Percentiles rank a stretch among this genome's conserved stretches.
Evolutionary conservation across 2,797 vertebrate genomes (phyloP).

Genomic region (Parauchenoglanis ngamensis): DNA sequence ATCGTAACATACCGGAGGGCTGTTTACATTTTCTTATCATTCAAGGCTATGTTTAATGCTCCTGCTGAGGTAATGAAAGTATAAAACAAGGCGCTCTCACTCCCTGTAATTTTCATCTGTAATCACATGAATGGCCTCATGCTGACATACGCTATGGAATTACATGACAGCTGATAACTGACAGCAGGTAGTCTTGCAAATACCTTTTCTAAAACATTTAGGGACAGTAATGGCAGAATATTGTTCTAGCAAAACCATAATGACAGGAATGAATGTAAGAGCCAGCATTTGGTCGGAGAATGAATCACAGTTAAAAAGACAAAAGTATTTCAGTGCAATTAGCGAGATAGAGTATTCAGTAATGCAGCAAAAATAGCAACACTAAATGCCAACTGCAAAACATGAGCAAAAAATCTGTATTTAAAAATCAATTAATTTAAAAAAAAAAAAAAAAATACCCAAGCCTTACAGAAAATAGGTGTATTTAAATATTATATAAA

Average conservation of each 20-base stretch:
- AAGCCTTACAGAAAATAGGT: not conserved
- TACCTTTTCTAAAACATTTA: conserved; percentile 4
- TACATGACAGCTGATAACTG: conserved; percentile 12
- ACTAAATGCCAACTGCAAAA: not conserved
- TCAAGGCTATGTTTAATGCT: conserved; percentile 27
- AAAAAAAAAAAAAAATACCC: not conserved
- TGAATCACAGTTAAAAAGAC: conserved; percentile 13
- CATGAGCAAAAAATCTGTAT: not conserved
- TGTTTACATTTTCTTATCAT: conserved; percentile 32
- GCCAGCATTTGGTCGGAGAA: not conserved
- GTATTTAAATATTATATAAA: not conserved
- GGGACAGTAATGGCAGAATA: conserved; percentile 12
- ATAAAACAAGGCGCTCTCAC: conserved; percentile 5
- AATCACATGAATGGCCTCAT: conserved; percentile 19
- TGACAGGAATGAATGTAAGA: not conserved
- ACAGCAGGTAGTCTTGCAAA: conserved; percentile 5
- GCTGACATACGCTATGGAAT: not conserved
- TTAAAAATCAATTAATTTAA: not conserved
- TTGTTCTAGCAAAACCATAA: not conserved
- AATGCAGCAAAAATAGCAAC: not conserved
- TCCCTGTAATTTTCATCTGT: conserved; percentile 12
- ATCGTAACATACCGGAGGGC: not conserved
- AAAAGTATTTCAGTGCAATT: not conserved
- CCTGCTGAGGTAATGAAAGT: not conserved
- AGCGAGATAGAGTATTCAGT: not conserved